These are phyloP conservation scores for Bufo gargarizans DNA, from an alignment of 2,113 vertebrate species.

Conservation along the genomic window DNA sequence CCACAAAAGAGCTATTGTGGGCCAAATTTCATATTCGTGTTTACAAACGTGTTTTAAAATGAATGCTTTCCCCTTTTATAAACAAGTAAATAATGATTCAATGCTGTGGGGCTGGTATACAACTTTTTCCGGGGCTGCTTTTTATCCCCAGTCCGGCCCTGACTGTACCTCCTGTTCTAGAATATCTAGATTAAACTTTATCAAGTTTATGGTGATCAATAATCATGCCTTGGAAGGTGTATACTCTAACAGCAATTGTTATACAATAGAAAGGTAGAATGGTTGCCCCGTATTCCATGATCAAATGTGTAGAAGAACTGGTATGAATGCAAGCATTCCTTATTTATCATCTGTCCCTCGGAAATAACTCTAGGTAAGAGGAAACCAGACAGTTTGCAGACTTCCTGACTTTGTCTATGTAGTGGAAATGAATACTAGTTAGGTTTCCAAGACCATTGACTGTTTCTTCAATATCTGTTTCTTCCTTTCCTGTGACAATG, in stretches of 20 bases:
- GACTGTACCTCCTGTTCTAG: too few species aligned
- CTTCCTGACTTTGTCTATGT: conserved; percentile 18
- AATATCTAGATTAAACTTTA: too few species aligned
- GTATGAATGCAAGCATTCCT: not conserved
- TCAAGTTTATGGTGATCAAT: not conserved
- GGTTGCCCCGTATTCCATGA: not conserved
- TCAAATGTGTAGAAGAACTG: not conserved
- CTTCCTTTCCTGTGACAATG: conserved; percentile 16
- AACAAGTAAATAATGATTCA: too few species aligned
- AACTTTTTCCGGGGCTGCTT: too few species aligned
- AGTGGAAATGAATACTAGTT: conserved; percentile 14
- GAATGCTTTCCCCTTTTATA: too few species aligned
- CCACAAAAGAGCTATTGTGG: too few species aligned
- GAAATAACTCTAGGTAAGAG: conserved; percentile 20
- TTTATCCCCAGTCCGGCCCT: too few species aligned
- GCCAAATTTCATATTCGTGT: too few species aligned
- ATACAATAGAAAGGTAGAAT: not conserved
- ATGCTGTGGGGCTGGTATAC: too few species aligned
- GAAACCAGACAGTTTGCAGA: conserved; percentile 5
- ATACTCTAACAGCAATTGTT: not conserved
- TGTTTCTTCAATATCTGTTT: conserved; percentile 1
- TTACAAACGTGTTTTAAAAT: too few species aligned
- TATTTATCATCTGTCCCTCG: not conserved
- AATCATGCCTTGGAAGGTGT: not conserved
- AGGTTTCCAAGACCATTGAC: not conserved